Conservation (phyloP, 2,113 vertebrate species). For the Orcinus orca region DNA sequence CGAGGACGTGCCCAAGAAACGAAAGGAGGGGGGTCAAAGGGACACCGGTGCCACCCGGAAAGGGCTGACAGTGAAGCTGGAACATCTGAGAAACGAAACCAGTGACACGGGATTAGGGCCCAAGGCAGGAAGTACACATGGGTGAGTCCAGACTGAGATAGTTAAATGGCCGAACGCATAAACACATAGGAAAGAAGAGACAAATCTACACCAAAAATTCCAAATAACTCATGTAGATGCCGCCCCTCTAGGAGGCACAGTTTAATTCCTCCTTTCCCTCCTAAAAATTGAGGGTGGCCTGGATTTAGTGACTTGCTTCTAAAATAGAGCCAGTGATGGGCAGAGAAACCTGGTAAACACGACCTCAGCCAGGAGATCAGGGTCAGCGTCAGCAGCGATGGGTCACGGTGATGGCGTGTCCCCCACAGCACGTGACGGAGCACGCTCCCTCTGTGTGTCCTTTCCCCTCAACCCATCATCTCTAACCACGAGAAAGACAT, state of each 20-base stretch:
- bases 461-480: not conserved
- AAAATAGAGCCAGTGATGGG: not conserved
- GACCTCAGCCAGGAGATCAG: not conserved
- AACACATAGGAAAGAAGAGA: not conserved
- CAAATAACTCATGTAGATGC: too few species aligned
- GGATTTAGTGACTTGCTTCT: not conserved
- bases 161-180: not conserved
- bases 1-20: not conserved
- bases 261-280: not conserved
- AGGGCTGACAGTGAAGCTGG: not conserved
- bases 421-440: rapidly evolving
- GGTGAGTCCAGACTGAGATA: not conserved
- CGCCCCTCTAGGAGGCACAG: not conserved
- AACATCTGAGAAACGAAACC: not conserved
- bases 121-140: rapidly evolving
- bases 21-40: not conserved
- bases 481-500: not conserved
- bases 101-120: not conserved
- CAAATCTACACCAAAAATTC: too few species aligned
- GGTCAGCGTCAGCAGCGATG: not conserved
- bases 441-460: not conserved
- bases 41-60: not conserved
- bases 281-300: not conserved
- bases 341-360: not conserved
- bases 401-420: not conserved